Base-by-base conservation (phyloP, 2,888 invertebrate species). In the Andrena camellia region DNA sequence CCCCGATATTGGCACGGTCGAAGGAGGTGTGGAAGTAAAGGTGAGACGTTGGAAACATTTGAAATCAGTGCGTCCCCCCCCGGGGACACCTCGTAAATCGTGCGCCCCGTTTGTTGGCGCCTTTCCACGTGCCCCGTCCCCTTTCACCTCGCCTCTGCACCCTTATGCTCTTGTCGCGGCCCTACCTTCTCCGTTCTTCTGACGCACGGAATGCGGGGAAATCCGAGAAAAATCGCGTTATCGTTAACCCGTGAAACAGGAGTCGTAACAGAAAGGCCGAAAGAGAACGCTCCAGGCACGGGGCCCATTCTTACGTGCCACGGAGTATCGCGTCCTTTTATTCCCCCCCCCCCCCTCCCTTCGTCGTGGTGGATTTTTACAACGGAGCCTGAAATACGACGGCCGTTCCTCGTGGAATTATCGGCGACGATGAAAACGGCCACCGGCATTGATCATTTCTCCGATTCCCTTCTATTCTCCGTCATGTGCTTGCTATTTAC, bases 51-150 rank as follows among this genome's bases (percentile, higher is more conserved):
- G 86, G 86, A 88, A 88, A 86, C 89, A 89, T 88, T 89, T 81
- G 89, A 86, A 90, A 90, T 90, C 89, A 89, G 89, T 82, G 90
- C 85, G 84, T 86, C 86, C 89, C 89, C 89, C 81, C 86, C 84
- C 72, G 73, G 85, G 89, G 89, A 90, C 85, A 82, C 79, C 81
- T 90, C 89, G 90, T 89, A 89, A 88, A 90, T 89, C 89, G 88
- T 84, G 76, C 71, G 79, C 78, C 66, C 83, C 83, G 81, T 88
- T 42, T 88, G 88, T 86, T 88, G 88, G 88, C 88, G 84, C 78
- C 78, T 85, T 85, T 88, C 86, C 88, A 83, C 86, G 59, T 78
- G 68, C 75, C 66, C 29, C n/a, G n/a, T 31, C 48, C 57, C 59
- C 20, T 8, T 20, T 64, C 54, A 57, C 54, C 50, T 57, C 72